phyloP scores from a whole-genome alignment of 2,888 invertebrate species.

The Stegana nigrithorax region DNA sequence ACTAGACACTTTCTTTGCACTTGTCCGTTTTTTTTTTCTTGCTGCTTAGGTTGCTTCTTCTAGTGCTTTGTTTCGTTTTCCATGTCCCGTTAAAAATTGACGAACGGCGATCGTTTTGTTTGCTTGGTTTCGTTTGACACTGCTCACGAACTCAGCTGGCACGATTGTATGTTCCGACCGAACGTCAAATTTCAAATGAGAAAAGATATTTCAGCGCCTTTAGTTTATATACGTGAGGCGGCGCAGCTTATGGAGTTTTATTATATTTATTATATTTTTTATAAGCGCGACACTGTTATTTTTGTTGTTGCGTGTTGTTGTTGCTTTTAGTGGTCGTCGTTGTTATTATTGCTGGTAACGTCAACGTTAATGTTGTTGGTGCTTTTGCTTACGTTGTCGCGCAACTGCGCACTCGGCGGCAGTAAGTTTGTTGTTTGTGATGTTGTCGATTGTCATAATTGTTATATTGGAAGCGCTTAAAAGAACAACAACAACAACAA shows the following conservation, averaged over 20 bases:
- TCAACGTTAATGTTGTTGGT: slow-evolving; percentile 6
- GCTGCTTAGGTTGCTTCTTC: slow-evolving; percentile 2
- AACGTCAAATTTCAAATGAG: slow-evolving; percentile 64
- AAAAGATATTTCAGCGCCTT: slow-evolving; percentile 56
- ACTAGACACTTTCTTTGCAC: slow-evolving; percentile 38
- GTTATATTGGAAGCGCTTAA: neutral
- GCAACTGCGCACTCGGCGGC: no score
- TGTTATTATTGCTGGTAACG: slow-evolving; percentile 2
- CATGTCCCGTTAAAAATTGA: slow-evolving; percentile 21
- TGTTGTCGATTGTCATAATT: slow-evolving; percentile 2
- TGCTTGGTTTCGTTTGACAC: slow-evolving; percentile 21
- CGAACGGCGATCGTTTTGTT: no score
- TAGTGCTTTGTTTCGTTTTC: slow-evolving; percentile 32
- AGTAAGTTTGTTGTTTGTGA: slow-evolving; percentile 7
- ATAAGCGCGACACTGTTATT: slow-evolving; percentile 45
- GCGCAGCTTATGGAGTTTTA: slow-evolving; percentile 24
- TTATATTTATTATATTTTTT: slow-evolving; percentile 9
- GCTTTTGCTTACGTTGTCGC: neutral
- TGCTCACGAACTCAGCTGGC: slow-evolving; percentile 32
- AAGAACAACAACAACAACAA: neutral
- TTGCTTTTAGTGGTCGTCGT: slow-evolving; percentile 7
- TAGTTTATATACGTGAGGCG: slow-evolving; percentile 61
- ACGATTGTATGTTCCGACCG: slow-evolving; percentile 41
- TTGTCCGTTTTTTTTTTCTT: slow-evolving; percentile 24
- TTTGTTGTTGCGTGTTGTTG: slow-evolving; percentile 29